Base-by-base conservation (phyloP, 2,797 vertebrate species). In the Mormyrops attenuatus region DNA sequence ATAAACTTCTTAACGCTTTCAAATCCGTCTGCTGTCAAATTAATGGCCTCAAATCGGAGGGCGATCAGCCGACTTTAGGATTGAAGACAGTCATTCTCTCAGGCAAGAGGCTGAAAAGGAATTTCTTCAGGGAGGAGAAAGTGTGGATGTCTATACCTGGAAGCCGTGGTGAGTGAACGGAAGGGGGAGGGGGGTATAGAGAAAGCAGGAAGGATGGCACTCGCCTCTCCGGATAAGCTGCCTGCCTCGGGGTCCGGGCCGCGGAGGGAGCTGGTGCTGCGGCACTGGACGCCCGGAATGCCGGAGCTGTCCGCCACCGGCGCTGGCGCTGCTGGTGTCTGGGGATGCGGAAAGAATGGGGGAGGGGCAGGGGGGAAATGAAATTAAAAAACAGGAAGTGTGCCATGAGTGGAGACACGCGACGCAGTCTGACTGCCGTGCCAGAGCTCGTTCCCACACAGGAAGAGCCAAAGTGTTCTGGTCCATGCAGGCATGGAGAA, bases 211-310 rank as follows among this genome's bases (percentile, higher is more conserved):
- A n/a, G 26, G 47, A 20, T 0, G 22, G 55, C 38, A 34, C 84
- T 85, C 77, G 96, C 96, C 96, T 95, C 96, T 95, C 90, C 90
- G 87, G 53, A 91, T 96, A 92, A 97, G 96, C 88, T 96, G 96
- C 20, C 96, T 94, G 15, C 96, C 96, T 3, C 96, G 94, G 44
- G 95, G 94, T 0, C 94, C 95, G 0, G 95, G 95, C 91, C 96
- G 94, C 1, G 50, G 69, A 0, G 95, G 94, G 0, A 96, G 94
- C 3, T 96, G 94, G 92, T 97, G 96, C 91, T 96, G 96, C 44
- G 95, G 93, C 6, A 96, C 95, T 0, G 96, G 93, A 66, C 96
- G 89, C 2, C 89, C 87, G 1, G 82, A 87, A 91, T 84, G 96
- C 95, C 0, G 95, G 93, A 92, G 96, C 96, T 1, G 95, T 8